phyloP scores from a whole-genome alignment of 2,797 vertebrate genomes.

The Meda fulgida region DNA sequence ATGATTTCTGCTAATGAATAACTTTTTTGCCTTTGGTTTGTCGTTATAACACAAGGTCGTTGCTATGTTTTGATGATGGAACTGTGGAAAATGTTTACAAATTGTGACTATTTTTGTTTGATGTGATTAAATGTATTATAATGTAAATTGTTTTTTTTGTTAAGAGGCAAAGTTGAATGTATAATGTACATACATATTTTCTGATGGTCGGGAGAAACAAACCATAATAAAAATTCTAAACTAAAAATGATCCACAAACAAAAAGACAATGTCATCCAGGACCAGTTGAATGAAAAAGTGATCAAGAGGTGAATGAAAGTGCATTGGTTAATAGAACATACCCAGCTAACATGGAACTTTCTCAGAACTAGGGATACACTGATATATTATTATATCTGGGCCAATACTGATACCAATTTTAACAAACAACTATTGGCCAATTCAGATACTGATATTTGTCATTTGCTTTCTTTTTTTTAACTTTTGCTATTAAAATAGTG shows the following conservation, averaged over 20 bases:
- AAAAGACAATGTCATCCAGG: not conserved
- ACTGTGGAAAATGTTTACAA: conserved; percentile 81
- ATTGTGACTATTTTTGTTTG: conserved; percentile 62
- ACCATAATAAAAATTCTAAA: conserved; percentile 70
- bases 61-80: conserved; percentile 59
- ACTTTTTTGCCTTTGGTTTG: conserved; percentile 50
- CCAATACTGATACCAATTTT: not conserved
- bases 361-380: not conserved
- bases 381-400: not conserved
- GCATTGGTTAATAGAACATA: not conserved
- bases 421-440: not conserved
- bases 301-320: not conserved
- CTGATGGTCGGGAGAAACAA: conserved; percentile 61
- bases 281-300: not conserved
- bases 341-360: not conserved
- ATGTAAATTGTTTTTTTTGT: conserved; percentile 75
- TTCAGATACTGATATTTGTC: not conserved
- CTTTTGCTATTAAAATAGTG: not conserved
- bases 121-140: conserved; percentile 74
- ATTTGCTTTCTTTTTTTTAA: not conserved
- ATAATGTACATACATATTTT: conserved; percentile 79
- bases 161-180: conserved; percentile 76
- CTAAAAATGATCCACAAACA: not conserved
- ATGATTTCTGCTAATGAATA: conserved; percentile 49
- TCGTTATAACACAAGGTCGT: conserved; percentile 58